Evolutionary conservation across 2,113 vertebrate genomes (phyloP).

Genomic region (Lophius piscatorius): DNA sequence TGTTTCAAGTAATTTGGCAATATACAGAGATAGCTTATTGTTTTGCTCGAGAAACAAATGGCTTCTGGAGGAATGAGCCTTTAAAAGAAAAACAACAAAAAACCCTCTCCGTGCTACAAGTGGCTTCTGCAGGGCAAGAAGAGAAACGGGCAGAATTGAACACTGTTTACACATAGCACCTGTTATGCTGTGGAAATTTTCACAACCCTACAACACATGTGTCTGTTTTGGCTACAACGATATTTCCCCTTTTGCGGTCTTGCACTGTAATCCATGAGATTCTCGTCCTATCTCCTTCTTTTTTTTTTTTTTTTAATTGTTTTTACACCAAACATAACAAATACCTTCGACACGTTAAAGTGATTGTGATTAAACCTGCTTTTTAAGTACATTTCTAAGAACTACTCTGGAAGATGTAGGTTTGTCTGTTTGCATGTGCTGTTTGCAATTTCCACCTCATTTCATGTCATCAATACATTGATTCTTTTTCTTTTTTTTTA

Average conservation of each 20-base stretch:
- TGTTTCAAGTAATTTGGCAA: conserved; percentile 88
- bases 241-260: conserved; percentile 5
- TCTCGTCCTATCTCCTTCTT: conserved; percentile 35
- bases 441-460: conserved; percentile 31
- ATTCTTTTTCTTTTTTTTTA: conserved; percentile 34
- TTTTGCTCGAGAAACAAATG: conserved; percentile 79
- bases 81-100: no score
- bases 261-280: conserved; percentile 49
- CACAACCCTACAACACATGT: conserved; percentile 74
- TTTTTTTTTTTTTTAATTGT: conserved; percentile 30
- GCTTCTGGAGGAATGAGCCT: conserved; percentile 75
- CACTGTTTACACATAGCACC: conserved; percentile 85
- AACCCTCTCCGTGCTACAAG: conserved; percentile 14
- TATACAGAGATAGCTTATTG: conserved; percentile 87
- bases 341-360: no score
- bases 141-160: conserved; percentile 68
- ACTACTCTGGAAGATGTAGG: no score
- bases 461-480: conserved; percentile 51
- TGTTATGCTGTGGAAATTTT: conserved; percentile 78
- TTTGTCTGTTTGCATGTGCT: no score
- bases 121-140: neutral
- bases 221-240: conserved; percentile 47
- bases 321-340: conserved; percentile 67
- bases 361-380: no score
- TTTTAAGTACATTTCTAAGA: no score